Base-by-base conservation (phyloP, 2,888 invertebrate species). In the Sarcophaga rosellei region DNA sequence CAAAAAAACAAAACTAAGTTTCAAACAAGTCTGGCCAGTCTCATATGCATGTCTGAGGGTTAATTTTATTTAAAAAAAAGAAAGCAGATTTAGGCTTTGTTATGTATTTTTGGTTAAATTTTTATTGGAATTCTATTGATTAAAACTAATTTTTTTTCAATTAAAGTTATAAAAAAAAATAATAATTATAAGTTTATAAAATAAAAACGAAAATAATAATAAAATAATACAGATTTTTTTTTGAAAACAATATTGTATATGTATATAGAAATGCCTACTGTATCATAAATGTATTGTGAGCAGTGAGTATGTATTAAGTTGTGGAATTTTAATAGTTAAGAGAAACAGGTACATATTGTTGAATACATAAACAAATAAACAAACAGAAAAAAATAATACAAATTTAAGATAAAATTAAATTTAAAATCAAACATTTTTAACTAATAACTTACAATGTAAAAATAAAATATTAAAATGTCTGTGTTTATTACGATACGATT, bases 41-140 rank as follows among this genome's bases (percentile, higher is more conserved):
- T 15, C 12, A 47, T 3, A 47, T 47, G 47, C 4, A 47, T 15
- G 35, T 4, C 4, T 3, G 17, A 53, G 12, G 1, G 0, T 17
- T 17, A 17, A 12, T 53, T 53, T 53, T 17, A 17, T 15, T 47
- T 0, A 4, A 53, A 15, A 15, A 61, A 21, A 44, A 45, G 6
- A 68, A 65, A 44, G 10, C 35, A 21, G 35, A 44, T 35, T 15
- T n/a, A 10, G 1, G 5, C 10, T n/a, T 35, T 17, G 5, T 17
- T 72, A 61, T 17, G 61, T 15, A 11, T 70, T 45, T 70, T 70
- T 65, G 63, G 63, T 74, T 80, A 80, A 21, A 59, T 72, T 84
- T 82, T 75, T 80, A 73, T 75, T 84, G 72, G 66, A 47, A 77
- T 81, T 68, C 62, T 74, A 69, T 69, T 61, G 44, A 62, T 63